These are phyloP conservation scores for Aspidiotus destructor DNA, from an alignment of 2,888 invertebrate genomes.

Conservation along the genomic window DNA sequence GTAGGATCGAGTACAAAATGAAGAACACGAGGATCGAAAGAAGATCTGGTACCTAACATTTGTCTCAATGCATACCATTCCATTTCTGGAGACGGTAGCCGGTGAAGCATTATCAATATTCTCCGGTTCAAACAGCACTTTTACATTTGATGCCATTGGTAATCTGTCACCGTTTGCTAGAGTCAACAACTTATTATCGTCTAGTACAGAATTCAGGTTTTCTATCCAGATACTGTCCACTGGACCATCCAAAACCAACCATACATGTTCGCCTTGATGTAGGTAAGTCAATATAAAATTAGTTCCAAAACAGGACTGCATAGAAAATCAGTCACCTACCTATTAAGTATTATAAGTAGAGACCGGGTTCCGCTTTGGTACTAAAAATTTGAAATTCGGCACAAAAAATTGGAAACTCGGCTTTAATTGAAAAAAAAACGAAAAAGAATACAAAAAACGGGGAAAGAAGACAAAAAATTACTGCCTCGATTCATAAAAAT, in stretches of 20 bases:
- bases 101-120: constrained; percentile 97
- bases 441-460: too few relatives aligned
- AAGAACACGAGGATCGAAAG: not conserved
- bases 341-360: too few relatives aligned
- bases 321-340: too few relatives aligned
- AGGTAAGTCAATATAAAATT: not conserved
- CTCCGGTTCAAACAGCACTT: constrained; percentile 93
- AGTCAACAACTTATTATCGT: constrained; percentile 91
- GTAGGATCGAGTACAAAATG: not conserved
- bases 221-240: constrained; percentile 98
- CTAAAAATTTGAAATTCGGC: too few relatives aligned
- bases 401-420: too few relatives aligned
- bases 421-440: too few relatives aligned
- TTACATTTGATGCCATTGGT: constrained; percentile 86
- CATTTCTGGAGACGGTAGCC: constrained; percentile 88
- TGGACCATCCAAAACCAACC: constrained; percentile 91
- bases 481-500: too few relatives aligned
- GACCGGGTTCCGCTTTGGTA: too few relatives aligned
- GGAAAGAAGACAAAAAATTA: too few relatives aligned
- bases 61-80: constrained; percentile 53
- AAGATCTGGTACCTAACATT: constrained; percentile 28
- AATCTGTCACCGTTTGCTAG: constrained; percentile 91
- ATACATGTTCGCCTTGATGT: constrained; percentile 65
- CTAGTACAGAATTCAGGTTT: constrained; percentile 91
- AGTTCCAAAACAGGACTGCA: too few relatives aligned